Percentiles rank a stretch among this genome's conserved stretches.
phyloP scores from a whole-genome alignment of 2,113 vertebrate genomes.

The Seriola rivoliana region DNA sequence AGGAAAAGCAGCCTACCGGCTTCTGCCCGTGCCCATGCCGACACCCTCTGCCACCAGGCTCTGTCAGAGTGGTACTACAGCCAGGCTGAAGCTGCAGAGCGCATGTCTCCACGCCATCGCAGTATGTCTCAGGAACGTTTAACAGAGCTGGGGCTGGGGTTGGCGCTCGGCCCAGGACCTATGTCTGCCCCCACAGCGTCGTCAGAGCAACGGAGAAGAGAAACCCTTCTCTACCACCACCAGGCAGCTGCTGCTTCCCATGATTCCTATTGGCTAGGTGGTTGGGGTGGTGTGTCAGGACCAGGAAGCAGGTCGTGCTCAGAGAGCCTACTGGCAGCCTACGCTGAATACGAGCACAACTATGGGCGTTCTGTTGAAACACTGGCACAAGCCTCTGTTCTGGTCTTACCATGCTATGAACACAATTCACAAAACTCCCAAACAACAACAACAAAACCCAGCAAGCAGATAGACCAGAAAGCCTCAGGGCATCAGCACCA shows the following conservation, averaged over 20 bases:
- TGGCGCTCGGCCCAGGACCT: conserved; percentile 46
- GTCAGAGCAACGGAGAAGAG: conserved; percentile 72
- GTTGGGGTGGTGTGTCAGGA: conserved; percentile 45
- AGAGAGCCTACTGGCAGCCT: conserved; percentile 86
- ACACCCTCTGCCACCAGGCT: conserved; percentile 87
- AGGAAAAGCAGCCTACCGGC: conserved; percentile 61
- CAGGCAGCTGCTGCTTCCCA: conserved; percentile 64
- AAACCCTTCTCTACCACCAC: conserved; percentile 86
- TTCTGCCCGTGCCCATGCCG: conserved; percentile 52
- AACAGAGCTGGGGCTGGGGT: conserved; percentile 72
- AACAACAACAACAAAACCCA: neutral
- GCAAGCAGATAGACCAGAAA: conserved; percentile 51
- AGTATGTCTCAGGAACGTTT: conserved; percentile 91
- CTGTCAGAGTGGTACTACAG: conserved; percentile 93
- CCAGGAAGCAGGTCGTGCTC: conserved; percentile 84
- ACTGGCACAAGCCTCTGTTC: conserved; percentile 82
- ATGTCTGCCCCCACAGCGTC: neutral
- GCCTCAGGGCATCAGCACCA: conserved; percentile 39
- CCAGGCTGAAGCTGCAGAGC: conserved; percentile 85
- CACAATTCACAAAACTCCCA: conserved; percentile 26
- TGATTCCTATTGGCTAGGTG: conserved; percentile 67
- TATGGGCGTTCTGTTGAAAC: conserved; percentile 89
- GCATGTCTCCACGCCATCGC: conserved; percentile 85
- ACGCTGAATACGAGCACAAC: conserved; percentile 80
- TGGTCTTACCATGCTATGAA: conserved; percentile 80